These are phyloP conservation scores for Mus pahari DNA, from an alignment of 2,113 vertebrate genomes.

Conservation along the genomic window DNA sequence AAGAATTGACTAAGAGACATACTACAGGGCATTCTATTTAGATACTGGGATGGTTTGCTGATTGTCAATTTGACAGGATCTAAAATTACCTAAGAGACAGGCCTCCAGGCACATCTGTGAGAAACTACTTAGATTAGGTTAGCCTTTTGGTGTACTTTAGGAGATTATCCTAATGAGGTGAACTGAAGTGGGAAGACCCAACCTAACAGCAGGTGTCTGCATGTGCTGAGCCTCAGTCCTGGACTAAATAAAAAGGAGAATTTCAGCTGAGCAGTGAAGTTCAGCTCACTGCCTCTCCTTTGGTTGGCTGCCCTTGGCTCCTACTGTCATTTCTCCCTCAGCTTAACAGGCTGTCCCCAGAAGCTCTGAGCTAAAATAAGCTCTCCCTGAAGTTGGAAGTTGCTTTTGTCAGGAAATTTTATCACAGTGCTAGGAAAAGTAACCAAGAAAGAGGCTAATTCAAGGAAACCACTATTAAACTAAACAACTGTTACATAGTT, in stretches of 20 bases:
- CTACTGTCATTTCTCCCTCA: background rate
- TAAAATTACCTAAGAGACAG: background rate
- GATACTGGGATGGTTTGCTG: background rate
- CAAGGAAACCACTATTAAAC: conserved; percentile 35
- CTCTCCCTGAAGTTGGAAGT: background rate
- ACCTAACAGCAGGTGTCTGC: background rate
- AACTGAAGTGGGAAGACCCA: background rate
- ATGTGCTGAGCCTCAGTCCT: background rate
- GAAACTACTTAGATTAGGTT: background rate
- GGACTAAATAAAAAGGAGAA: background rate
- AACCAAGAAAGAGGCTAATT: background rate
- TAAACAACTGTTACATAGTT: background rate
- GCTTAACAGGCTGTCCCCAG: too few relatives aligned
- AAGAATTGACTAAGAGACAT: background rate
- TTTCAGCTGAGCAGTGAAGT: background rate
- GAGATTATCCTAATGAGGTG: background rate
- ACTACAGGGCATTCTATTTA: background rate
- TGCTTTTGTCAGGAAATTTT: background rate
- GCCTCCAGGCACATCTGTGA: background rate
- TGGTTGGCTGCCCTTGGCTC: background rate
- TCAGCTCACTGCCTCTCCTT: background rate
- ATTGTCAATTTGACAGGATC: background rate
- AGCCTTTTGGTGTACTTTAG: background rate
- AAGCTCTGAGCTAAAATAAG: background rate
- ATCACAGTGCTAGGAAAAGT: background rate